Conservation (phyloP, 2,888 invertebrate genomes). For the Beris morrisii region DNA sequence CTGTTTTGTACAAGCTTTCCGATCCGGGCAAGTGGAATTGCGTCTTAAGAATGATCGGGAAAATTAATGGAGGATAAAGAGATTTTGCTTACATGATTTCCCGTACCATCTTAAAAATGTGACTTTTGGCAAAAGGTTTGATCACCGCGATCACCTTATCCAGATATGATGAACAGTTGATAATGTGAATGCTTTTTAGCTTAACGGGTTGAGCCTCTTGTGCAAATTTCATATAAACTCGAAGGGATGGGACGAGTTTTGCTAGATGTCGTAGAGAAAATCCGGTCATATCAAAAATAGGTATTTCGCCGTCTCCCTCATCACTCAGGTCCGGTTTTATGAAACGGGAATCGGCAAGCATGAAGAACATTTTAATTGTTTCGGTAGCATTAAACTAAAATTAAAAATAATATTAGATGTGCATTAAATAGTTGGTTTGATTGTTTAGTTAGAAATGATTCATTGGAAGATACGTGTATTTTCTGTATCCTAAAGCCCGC, state of each 20-base stretch:
- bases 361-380: slow-evolving; percentile 70
- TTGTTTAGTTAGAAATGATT: too few species aligned
- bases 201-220: slow-evolving; percentile 74
- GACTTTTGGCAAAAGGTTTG: slow-evolving; percentile 68
- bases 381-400: slow-evolving; percentile 65
- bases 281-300: slow-evolving; percentile 71
- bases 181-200: slow-evolving; percentile 66
- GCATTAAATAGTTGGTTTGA: background rate
- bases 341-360: slow-evolving; percentile 70
- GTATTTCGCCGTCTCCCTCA: slow-evolving; percentile 68
- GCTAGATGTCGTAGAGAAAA: slow-evolving; percentile 66
- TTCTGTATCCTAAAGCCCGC: too few species aligned
- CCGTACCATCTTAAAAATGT: slow-evolving; percentile 66
- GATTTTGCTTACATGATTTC: background rate
- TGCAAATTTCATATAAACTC: slow-evolving; percentile 72
- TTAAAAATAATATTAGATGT: background rate
- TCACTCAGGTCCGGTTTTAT: slow-evolving; percentile 61
- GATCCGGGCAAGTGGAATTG: slow-evolving; percentile 71
- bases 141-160: slow-evolving; percentile 65
- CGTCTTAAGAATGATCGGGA: slow-evolving; percentile 57
- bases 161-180: slow-evolving; percentile 67
- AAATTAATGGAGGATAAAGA: background rate
- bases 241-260: slow-evolving; percentile 64
- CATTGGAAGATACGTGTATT: too few species aligned
- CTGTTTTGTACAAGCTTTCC: slow-evolving; percentile 64